Evolutionary conservation across 2,797 vertebrate genomes (phyloP).

Genomic region (Petrocephalus sullivani): DNA sequence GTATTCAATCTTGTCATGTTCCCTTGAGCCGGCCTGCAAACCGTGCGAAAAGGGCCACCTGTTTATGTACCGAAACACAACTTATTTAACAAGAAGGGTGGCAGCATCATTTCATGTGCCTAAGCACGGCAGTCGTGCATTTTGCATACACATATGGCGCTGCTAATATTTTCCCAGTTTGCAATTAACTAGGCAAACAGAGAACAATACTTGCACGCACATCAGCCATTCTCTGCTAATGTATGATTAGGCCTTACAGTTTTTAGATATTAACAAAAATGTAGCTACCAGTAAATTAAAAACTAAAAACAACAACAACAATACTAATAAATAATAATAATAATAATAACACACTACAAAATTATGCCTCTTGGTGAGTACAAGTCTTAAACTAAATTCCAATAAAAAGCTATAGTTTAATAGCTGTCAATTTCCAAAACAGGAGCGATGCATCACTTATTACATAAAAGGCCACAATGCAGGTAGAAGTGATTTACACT

Average conservation of each 20-base stretch:
- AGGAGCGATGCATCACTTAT: slow-evolving; percentile 19
- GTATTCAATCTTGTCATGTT: background rate
- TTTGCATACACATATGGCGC: background rate
- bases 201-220: background rate
- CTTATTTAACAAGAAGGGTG: background rate
- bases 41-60: background rate
- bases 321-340: slow-evolving; percentile 15
- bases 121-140: background rate
- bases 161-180: background rate
- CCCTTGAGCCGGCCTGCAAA: background rate
- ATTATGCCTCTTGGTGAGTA: background rate
- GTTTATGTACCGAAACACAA: background rate
- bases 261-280: background rate
- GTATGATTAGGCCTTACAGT: background rate
- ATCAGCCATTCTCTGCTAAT: background rate
- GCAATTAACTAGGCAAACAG: background rate
- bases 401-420: slow-evolving; percentile 16
- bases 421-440: slow-evolving; percentile 23
- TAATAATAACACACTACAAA: background rate
- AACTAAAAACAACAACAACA: background rate
- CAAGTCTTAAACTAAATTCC: slow-evolving; percentile 14
- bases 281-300: background rate
- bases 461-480: slow-evolving; percentile 16
- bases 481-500: slow-evolving; percentile 23
- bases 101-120: background rate